Percentiles rank a stretch among this genome's conserved stretches.
These are phyloP conservation scores for Talpa occidentalis DNA, from an alignment of 2,113 vertebrate species.

Conservation along the genomic window DNA sequence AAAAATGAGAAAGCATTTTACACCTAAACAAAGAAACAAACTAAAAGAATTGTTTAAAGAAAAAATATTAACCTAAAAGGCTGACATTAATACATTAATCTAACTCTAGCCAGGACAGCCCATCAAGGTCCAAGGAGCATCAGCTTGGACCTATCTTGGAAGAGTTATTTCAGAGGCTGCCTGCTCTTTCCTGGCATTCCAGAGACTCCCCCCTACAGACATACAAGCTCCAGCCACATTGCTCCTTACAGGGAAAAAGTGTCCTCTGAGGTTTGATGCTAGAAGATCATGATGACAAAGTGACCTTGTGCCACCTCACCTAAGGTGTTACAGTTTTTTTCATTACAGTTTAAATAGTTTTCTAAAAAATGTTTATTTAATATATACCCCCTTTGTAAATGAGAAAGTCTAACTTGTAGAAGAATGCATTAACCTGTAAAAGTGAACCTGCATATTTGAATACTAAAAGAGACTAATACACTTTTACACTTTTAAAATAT, in stretches of 20 bases:
- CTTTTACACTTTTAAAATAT: constrained; percentile 18
- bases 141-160: neutral
- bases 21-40: constrained; percentile 36
- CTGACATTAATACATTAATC: neutral
- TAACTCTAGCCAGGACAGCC: neutral
- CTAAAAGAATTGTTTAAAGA: neutral
- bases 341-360: neutral
- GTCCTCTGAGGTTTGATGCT: neutral
- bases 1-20: neutral
- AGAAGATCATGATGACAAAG: neutral
- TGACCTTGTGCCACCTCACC: neutral
- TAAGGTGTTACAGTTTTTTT: neutral
- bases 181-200: neutral
- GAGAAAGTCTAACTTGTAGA: constrained; percentile 43
- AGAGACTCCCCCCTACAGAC: neutral
- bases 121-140: neutral
- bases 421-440: constrained; percentile 13
- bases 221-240: neutral
- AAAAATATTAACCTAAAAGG: constrained; percentile 1
- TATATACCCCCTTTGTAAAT: neutral
- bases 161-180: neutral
- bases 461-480: constrained; percentile 20
- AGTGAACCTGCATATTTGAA: constrained; percentile 37
- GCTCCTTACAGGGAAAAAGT: neutral
- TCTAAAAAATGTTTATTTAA: neutral